Conservation (phyloP, 2,888 invertebrate genomes). For the Mimumesa dahlbomi region DNA sequence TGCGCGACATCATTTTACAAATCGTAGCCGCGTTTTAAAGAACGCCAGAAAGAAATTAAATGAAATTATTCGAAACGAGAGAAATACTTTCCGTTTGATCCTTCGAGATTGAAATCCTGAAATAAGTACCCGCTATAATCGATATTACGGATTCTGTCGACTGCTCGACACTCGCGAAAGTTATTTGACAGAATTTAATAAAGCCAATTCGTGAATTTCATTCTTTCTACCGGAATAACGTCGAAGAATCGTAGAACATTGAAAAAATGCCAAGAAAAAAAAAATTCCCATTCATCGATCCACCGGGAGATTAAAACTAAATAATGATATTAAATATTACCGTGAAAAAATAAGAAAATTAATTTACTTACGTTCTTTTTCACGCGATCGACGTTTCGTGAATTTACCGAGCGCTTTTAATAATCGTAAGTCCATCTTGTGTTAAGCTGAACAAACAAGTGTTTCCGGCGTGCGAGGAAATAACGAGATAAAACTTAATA, state of each 20-base stretch:
- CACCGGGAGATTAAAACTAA: not conserved
- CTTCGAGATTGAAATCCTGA: too few relatives aligned
- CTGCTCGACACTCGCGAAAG: slow-evolving; percentile 21
- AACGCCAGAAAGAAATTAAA: too few relatives aligned
- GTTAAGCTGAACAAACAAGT: not conserved
- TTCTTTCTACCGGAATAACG: not conserved
- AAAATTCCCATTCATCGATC: not conserved
- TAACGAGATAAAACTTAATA: too few relatives aligned
- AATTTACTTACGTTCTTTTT: too few relatives aligned
- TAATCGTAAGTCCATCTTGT: too few relatives aligned
- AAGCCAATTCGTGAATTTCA: not conserved
- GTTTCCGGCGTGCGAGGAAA: not conserved
- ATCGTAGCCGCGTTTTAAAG: too few relatives aligned
- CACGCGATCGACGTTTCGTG: not conserved
- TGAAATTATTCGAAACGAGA: too few relatives aligned
- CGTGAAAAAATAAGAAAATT: too few relatives aligned
- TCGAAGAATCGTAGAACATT: not conserved
- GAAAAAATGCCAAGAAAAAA: not conserved
- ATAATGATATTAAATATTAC: too few relatives aligned
- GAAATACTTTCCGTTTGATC: too few relatives aligned
- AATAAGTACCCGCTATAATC: too few relatives aligned
- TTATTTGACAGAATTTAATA: slow-evolving; percentile 46
- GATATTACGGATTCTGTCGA: not conserved
- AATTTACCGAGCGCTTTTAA: not conserved
- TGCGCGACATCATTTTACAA: too few relatives aligned